Conservation (phyloP, 2,797 vertebrate genomes). For the Semotilus atromaculatus region DNA sequence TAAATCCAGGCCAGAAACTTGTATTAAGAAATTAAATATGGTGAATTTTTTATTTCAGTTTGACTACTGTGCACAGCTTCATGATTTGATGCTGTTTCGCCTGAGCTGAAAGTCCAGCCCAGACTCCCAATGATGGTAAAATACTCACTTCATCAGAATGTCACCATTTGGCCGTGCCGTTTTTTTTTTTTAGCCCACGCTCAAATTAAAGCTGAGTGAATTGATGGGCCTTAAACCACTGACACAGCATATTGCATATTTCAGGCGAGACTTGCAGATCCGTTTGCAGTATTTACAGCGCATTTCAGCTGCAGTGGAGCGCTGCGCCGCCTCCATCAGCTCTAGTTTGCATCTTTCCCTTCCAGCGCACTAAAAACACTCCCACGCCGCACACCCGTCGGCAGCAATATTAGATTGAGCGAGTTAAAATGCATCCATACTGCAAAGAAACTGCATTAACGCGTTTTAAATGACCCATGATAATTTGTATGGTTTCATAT, state of each 20-base stretch:
- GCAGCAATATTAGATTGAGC: slow-evolving; percentile 21
- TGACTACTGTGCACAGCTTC: background rate
- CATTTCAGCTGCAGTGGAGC: slow-evolving; percentile 28
- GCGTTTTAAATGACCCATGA: slow-evolving; percentile 37
- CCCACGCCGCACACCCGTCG: slow-evolving; percentile 16
- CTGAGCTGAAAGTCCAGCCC: background rate
- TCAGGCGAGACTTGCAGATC: slow-evolving; percentile 54
- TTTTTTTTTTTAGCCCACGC: slow-evolving; percentile 45
- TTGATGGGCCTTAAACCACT: slow-evolving; percentile 60
- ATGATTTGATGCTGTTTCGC: slow-evolving; percentile 19
- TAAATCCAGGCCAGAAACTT: background rate
- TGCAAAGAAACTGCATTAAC: slow-evolving; percentile 48
- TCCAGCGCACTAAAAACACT: slow-evolving; percentile 20
- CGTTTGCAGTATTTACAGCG: slow-evolving; percentile 54
- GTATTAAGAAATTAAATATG: background rate
- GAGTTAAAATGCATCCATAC: slow-evolving; percentile 17
- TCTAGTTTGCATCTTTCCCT: slow-evolving; percentile 33
- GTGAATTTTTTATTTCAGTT: background rate
- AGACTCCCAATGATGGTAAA: slow-evolving; percentile 34
- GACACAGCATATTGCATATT: slow-evolving; percentile 62
- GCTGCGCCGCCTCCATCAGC: slow-evolving; percentile 26
- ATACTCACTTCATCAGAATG: slow-evolving; percentile 51
- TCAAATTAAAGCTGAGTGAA: slow-evolving; percentile 61
- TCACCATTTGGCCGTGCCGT: slow-evolving; percentile 26
- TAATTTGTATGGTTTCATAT: slow-evolving; percentile 16